Base-by-base conservation (phyloP, 2,888 invertebrate species). In the Parnassius smintheus region DNA sequence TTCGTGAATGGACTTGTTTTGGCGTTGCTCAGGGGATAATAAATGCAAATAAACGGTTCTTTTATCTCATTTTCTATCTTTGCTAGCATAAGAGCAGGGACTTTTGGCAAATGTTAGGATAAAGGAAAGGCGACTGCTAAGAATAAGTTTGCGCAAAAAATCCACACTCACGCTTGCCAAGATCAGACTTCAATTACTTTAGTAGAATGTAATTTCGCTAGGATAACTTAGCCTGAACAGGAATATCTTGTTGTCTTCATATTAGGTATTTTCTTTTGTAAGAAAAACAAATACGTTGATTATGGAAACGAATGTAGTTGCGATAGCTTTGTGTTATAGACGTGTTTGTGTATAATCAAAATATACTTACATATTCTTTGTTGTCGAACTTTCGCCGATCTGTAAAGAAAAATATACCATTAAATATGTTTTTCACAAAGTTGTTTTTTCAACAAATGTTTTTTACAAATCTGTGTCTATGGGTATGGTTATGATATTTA, bases 31-130 rank as follows among this genome's bases (percentile, higher is more conserved):
- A 13, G 61, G 56, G 61, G 48, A 55, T 56, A 61, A 61, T 61
- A 61, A 61, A 61, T 61, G 61, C 50, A 61, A 61, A 61, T 61
- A 56, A 61, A 61, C 49, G 55, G 45, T 13, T 44, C 61, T 61
- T 61, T 61, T 61, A 61, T 61, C 61, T 61, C 56, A 61, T 61
- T 61, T 55, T 61, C 61, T 55, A 61, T 61, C 61, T 61, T 25
- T 13, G 55, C 42, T 13, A 55, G 22, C 61, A 50, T 60, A 55
- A 55, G 55, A 60, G 25, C 12, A 42, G 42, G 13, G 54, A 44
- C 49, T 60, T 60, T 54, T 45, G 56, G 61, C 44, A 61, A 61
- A 51, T 42, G 55, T 12, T 25, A 11, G 61, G 53, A 55, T 55
- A 50, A 61, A 51, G 35, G 2, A 61, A 61, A 41, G 51, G 45